phyloP scores from a whole-genome alignment of 2,797 vertebrate genomes.

The Catamblyrhynchus diadema region DNA sequence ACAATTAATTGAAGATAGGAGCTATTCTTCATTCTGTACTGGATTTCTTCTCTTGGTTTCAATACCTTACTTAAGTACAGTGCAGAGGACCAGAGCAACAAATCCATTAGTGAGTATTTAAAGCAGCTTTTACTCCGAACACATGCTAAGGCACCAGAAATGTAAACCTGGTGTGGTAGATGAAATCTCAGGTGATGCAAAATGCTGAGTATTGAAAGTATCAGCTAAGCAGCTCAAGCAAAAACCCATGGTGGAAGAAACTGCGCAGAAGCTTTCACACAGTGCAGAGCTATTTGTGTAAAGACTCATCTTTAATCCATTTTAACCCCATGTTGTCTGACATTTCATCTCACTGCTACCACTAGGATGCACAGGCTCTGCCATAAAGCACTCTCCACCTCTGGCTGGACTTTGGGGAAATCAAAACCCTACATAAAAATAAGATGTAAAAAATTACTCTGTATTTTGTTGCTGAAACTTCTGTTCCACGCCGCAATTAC shows the following conservation, averaged over 20 bases:
- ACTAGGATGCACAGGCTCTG: neutral
- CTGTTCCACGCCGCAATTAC: neutral
- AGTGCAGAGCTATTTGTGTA: neutral
- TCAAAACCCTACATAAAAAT: neutral
- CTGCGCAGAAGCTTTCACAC: neutral
- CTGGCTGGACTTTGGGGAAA: neutral
- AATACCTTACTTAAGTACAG: neutral
- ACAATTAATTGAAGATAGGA: neutral
- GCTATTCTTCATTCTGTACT: neutral
- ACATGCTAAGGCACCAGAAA: neutral
- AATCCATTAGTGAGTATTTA: neutral
- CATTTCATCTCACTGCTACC: neutral
- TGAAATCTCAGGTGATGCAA: neutral
- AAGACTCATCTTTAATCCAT: neutral
- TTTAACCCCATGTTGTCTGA: neutral
- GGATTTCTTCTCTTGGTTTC: neutral
- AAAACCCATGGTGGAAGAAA: neutral
- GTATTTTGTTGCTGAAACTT: neutral
- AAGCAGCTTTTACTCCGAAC: neutral
- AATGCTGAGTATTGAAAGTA: neutral
- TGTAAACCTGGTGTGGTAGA: neutral
- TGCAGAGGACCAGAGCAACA: neutral
- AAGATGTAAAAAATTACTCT: neutral
- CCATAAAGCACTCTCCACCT: neutral
- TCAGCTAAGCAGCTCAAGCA: neutral